phyloP scores from a whole-genome alignment of 2,888 invertebrate species.

The Conops quadrifasciatus region DNA sequence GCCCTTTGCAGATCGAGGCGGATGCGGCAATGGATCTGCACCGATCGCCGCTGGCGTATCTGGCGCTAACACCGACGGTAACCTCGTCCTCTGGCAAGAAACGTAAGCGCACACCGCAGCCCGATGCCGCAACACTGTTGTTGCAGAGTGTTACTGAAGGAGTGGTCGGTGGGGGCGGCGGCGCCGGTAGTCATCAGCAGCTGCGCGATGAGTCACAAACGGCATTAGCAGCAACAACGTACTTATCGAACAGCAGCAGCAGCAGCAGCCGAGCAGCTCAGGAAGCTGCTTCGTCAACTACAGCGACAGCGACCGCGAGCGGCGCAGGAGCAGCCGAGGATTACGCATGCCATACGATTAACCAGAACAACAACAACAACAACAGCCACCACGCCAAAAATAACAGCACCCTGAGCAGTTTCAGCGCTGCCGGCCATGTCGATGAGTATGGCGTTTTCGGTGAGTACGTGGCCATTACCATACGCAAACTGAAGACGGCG shows the following conservation, averaged over 20 bases:
- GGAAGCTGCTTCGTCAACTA: slow-evolving; percentile 28
- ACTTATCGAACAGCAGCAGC: neutral
- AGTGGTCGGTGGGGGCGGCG: too few species aligned
- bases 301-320: slow-evolving; percentile 34
- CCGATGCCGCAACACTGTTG: neutral
- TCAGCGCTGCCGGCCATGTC: slow-evolving; percentile 38
- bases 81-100: neutral
- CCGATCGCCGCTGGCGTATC: slow-evolving; percentile 23
- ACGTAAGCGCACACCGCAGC: slow-evolving; percentile 30
- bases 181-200: slow-evolving; percentile 7
- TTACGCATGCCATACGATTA: neutral
- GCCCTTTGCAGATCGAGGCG: slow-evolving; percentile 26
- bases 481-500: slow-evolving; percentile 60
- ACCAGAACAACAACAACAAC: slow-evolving; percentile 32
- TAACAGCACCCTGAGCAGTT: slow-evolving; percentile 35
- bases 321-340: slow-evolving; percentile 41
- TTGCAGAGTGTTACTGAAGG: neutral
- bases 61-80: slow-evolving; percentile 3
- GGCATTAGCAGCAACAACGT: slow-evolving; percentile 8
- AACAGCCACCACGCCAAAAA: slow-evolving; percentile 38
- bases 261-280: neutral
- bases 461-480: slow-evolving; percentile 62
- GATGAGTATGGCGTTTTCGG: slow-evolving; percentile 63
- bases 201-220: slow-evolving; percentile 21
- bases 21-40: slow-evolving; percentile 20